These are phyloP conservation scores for Vesta saturnalis DNA, from an alignment of 2,888 invertebrate genomes.

Conservation along the genomic window DNA sequence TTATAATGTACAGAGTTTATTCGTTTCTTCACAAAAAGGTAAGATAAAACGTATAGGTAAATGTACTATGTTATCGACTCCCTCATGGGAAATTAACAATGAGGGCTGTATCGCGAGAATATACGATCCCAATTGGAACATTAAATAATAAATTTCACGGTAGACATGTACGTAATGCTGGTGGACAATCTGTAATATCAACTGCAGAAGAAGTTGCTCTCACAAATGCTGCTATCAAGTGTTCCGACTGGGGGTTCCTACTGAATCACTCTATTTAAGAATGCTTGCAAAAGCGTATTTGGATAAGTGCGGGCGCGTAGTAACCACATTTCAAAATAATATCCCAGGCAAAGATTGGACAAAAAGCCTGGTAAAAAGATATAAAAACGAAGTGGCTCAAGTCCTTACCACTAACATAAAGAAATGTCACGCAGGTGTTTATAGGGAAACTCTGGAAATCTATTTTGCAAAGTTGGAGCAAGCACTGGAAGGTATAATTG, in stretches of 20 bases:
- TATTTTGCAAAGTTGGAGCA: conserved; percentile 22
- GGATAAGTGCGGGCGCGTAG: background rate
- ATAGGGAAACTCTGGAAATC: background rate
- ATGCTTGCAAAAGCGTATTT: conserved; percentile 5
- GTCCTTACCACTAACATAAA: conserved; percentile 2
- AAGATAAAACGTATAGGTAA: no score
- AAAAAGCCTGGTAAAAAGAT: background rate
- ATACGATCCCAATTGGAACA: background rate
- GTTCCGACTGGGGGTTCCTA: no score
- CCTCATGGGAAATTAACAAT: no score
- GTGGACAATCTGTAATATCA: background rate
- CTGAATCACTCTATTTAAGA: conserved; percentile 4
- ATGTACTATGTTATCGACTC: no score
- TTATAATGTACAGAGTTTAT: no score
- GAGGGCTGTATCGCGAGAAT: no score
- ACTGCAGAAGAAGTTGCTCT: background rate
- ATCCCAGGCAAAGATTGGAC: no score
- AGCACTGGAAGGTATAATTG: background rate
- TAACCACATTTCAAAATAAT: conserved; percentile 4
- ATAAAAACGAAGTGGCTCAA: background rate
- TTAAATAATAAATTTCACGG: background rate
- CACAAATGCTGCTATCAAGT: background rate
- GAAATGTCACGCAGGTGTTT: background rate
- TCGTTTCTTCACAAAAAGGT: no score
- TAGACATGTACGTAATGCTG: no score